Percentiles rank a stretch among this genome's conserved stretches.
These are phyloP conservation scores for Allobates femoralis DNA, from an alignment of 2,797 vertebrate species.

Conservation along the genomic window DNA sequence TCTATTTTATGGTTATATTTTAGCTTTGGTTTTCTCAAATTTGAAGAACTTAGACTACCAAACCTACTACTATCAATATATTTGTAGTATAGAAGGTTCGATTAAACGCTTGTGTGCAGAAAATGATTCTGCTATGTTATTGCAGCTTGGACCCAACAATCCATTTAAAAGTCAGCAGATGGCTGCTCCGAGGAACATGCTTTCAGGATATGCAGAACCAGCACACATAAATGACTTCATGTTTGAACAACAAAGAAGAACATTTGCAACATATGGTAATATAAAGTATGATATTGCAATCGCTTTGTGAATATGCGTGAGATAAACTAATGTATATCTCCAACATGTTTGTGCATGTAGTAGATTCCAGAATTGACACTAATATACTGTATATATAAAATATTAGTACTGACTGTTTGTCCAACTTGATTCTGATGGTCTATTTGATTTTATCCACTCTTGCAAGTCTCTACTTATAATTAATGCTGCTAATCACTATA, in stretches of 20 bases:
- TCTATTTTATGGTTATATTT: too few species aligned
- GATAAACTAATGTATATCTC: not conserved
- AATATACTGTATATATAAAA: not conserved
- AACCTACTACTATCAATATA: too few species aligned
- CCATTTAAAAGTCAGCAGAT: slow-evolving; percentile 94
- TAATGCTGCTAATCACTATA: too few species aligned
- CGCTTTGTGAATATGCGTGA: not conserved
- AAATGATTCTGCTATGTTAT: slow-evolving; percentile 4
- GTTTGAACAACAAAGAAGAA: slow-evolving; percentile 98
- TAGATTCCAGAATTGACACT: not conserved
- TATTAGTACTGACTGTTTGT: not conserved
- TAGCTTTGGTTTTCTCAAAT: too few species aligned
- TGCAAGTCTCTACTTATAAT: too few species aligned
- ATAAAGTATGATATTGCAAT: not conserved
- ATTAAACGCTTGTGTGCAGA: not conserved
- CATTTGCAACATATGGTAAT: slow-evolving; percentile 94
- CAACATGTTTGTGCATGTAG: not conserved
- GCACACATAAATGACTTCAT: slow-evolving; percentile 98
- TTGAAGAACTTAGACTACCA: too few species aligned
- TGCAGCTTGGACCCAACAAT: slow-evolving; percentile 93
- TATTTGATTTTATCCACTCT: too few species aligned
- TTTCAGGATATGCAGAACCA: slow-evolving; percentile 95
- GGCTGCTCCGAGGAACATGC: slow-evolving; percentile 97
- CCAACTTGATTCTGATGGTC: not conserved
- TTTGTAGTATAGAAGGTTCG: not conserved